phyloP scores from a whole-genome alignment of 2,888 invertebrate species.

The Thera obeliscata region DNA sequence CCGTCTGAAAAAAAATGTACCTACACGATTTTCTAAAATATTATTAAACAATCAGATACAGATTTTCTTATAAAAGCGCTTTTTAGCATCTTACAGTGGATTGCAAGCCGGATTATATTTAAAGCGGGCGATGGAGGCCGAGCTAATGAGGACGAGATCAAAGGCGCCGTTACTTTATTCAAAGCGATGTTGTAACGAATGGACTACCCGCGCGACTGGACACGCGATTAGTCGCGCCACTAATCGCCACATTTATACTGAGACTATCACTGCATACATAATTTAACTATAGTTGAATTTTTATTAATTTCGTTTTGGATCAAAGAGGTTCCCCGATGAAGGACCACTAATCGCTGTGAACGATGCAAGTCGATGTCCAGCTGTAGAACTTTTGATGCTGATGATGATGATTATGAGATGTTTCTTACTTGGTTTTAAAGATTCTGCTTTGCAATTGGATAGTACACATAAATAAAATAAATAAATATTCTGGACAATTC shows the following conservation, averaged over 20 bases:
- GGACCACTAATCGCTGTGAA: no score
- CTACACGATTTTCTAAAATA: no score
- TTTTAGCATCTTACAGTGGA: slow-evolving; percentile 7
- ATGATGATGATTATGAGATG: no score
- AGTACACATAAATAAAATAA: no score
- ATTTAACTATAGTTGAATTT: not conserved
- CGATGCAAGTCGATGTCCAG: no score
- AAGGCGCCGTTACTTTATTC: slow-evolving; percentile 41
- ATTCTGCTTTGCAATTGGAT: no score
- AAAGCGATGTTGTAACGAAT: slow-evolving; percentile 40
- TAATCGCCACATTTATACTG: slow-evolving; percentile 22
- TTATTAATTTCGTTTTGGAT: not conserved
- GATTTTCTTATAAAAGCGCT: not conserved
- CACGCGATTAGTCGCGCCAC: slow-evolving; percentile 26
- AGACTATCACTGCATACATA: not conserved
- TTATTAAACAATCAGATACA: no score
- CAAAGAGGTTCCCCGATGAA: no score
- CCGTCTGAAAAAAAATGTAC: no score
- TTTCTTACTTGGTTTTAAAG: no score
- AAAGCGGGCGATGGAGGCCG: slow-evolving; percentile 26
- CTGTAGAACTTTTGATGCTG: no score
- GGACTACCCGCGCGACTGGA: slow-evolving; percentile 22
- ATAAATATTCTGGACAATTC: no score
- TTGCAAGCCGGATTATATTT: slow-evolving; percentile 26
- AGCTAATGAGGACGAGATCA: slow-evolving; percentile 44